phyloP scores from a whole-genome alignment of 1,140 invertebrate genomes.

The Penaeus japonicus region DNA sequence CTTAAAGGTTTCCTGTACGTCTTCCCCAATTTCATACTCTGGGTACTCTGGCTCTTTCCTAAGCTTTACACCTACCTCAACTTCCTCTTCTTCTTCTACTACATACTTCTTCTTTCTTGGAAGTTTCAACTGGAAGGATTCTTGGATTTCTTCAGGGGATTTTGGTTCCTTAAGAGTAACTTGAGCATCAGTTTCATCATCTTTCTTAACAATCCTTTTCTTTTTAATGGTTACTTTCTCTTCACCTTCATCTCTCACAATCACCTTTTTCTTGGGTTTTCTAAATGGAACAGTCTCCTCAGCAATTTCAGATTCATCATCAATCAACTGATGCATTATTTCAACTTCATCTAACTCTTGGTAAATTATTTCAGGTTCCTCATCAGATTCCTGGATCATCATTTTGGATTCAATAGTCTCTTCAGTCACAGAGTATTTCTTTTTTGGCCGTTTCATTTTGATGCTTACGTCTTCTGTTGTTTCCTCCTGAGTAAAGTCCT shows the following conservation, averaged over 20 bases:
- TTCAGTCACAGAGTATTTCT: conserved; percentile 52
- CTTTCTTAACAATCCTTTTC: conserved; percentile 60
- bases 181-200: conserved; percentile 61
- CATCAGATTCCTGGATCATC: conserved; percentile 62
- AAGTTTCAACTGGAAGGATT: conserved; percentile 49
- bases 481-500: conserved; percentile 60
- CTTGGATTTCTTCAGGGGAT: conserved; percentile 37
- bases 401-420: conserved; percentile 54
- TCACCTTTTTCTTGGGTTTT: conserved; percentile 64
- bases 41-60: conserved; percentile 51
- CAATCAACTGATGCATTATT: conserved; percentile 63
- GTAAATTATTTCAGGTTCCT: conserved; percentile 60
- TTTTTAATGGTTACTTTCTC: conserved; percentile 61
- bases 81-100: conserved; percentile 60
- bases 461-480: conserved; percentile 60
- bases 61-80: conserved; percentile 49
- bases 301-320: conserved; percentile 54
- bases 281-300: conserved; percentile 56
- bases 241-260: conserved; percentile 61
- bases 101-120: conserved; percentile 56
- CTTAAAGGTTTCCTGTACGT: conserved; percentile 43
- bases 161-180: conserved; percentile 58
- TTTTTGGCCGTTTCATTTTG: conserved; percentile 58
- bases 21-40: conserved; percentile 29
- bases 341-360: conserved; percentile 64